Percentiles rank a stretch among this genome's conserved stretches.
Evolutionary conservation across 2,113 vertebrate genomes (phyloP).

Genomic region (Athene cunicularia): DNA sequence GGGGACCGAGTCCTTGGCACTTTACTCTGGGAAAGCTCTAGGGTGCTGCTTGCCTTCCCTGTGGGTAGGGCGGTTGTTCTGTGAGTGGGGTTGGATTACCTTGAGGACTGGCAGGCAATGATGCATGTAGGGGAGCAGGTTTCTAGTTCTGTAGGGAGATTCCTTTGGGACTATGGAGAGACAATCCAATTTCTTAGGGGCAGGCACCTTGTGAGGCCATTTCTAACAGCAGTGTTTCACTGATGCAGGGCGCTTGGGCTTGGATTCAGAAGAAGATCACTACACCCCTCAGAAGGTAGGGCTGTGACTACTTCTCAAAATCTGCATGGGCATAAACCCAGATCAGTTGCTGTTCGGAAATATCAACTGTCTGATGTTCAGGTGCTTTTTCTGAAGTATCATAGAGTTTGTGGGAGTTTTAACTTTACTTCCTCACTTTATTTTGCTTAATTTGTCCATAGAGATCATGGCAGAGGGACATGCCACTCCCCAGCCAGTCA

Average conservation of each 20-base stretch:
- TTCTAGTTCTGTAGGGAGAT: neutral
- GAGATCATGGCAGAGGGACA: neutral
- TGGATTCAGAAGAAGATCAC: conserved; percentile 96
- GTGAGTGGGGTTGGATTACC: neutral
- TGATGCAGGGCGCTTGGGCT: conserved; percentile 87
- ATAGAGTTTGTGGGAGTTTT: neutral
- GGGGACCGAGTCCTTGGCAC: neutral
- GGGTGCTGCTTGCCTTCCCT: neutral
- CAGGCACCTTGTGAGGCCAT: neutral
- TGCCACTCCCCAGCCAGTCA: neutral
- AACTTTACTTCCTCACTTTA: neutral
- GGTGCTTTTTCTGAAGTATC: neutral
- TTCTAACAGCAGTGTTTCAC: neutral
- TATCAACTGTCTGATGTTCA: neutral
- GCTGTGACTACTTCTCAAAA: neutral
- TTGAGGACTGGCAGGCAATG: neutral
- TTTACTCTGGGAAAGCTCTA: neutral
- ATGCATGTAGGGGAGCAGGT: neutral
- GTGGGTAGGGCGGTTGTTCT: neutral
- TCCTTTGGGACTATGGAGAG: neutral
- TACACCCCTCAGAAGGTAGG: conserved; percentile 91
- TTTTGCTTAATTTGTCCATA: neutral
- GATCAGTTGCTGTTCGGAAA: neutral
- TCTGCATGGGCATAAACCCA: neutral
- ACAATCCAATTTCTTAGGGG: neutral